Conservation (phyloP, 1,140 invertebrate species). For the Andricus grossulariae region DNA sequence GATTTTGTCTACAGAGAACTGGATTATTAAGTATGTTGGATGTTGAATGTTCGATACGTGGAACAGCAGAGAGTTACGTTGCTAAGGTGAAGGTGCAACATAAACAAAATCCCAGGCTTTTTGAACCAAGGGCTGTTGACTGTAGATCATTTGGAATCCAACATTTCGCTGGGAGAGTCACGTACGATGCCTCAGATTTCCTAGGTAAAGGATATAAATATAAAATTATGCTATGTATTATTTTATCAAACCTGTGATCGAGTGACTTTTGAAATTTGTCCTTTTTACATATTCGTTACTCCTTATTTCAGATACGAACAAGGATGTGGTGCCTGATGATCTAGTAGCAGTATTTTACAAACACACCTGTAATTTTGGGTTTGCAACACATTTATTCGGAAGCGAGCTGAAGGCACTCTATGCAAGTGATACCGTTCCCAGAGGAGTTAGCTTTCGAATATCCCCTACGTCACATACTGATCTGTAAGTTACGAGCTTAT, state of each 20-base stretch:
- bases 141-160: constrained; percentile 92
- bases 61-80: constrained; percentile 91
- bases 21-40: constrained; percentile 94
- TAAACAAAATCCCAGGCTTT: constrained; percentile 84
- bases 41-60: constrained; percentile 92
- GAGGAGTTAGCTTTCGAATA: constrained; percentile 91
- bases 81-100: constrained; percentile 91
- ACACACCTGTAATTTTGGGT: constrained; percentile 94
- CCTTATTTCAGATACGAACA: constrained; percentile 85
- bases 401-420: constrained; percentile 93
- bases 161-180: constrained; percentile 92
- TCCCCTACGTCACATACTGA: constrained; percentile 93
- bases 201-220: constrained; percentile 75
- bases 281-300: not conserved
- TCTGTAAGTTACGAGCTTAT: constrained; percentile 76
- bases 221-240: not conserved
- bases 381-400: constrained; percentile 95
- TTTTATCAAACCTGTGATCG: not conserved
- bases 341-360: constrained; percentile 95
- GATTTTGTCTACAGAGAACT: constrained; percentile 79
- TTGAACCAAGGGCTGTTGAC: constrained; percentile 85
- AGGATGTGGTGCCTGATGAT: constrained; percentile 94
- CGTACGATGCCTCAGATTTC: constrained; percentile 93
- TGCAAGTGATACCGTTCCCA: constrained; percentile 86
- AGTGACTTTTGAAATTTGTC: not conserved